Evolutionary conservation across 1,140 invertebrate genomes (phyloP).

Genomic region (Sinonovacula constricta): DNA sequence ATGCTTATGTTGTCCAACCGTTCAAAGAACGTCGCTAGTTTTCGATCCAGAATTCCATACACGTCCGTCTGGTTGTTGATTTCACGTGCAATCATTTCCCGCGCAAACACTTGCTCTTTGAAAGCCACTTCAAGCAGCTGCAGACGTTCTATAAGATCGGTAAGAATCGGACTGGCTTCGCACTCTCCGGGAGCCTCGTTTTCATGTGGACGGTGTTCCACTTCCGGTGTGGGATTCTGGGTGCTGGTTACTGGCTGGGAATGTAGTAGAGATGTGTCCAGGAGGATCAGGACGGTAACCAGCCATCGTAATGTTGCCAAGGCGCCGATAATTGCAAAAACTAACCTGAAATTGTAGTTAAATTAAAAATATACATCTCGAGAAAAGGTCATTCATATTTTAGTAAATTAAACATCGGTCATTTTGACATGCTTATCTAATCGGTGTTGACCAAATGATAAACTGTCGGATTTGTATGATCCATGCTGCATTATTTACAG

Average conservation of each 20-base stretch:
- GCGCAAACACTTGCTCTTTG: slow-evolving; percentile 62
- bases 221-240: not conserved
- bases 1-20: slow-evolving; percentile 50
- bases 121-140: slow-evolving; percentile 64
- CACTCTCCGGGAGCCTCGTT: slow-evolving; percentile 34
- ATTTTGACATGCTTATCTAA: not conserved
- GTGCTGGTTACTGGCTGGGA: not conserved
- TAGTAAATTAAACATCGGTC: not conserved
- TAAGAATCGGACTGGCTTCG: slow-evolving; percentile 53
- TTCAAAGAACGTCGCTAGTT: slow-evolving; percentile 51
- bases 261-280: not conserved
- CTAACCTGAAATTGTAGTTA: slow-evolving; percentile 36
- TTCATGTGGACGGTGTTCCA: not conserved
- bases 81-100: slow-evolving; percentile 63
- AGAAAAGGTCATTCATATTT: not conserved
- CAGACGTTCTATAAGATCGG: slow-evolving; percentile 58
- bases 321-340: slow-evolving; percentile 39
- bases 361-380: not conserved
- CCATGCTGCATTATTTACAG: not conserved
- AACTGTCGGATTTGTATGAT: not conserved
- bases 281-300: not conserved
- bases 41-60: slow-evolving; percentile 58
- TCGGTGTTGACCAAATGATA: not conserved
- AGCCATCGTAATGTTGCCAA: slow-evolving; percentile 36
- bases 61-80: slow-evolving; percentile 63